Conservation (phyloP, 2,113 vertebrate species). For the Thamnaconus septentrionalis region DNA sequence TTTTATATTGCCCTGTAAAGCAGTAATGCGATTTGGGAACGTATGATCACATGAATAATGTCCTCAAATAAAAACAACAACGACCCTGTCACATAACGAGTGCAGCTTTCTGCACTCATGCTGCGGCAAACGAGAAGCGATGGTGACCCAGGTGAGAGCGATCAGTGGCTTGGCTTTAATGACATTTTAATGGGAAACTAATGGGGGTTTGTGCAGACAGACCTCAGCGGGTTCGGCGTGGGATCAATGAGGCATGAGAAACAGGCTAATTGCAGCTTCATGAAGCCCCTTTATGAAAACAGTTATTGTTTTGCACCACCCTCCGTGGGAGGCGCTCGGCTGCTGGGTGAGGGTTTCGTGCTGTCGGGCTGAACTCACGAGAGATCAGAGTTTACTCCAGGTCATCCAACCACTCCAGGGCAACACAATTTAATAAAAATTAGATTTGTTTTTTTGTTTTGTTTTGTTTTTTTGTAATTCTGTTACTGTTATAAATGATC, state of each 20-base stretch:
- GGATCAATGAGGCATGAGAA: constrained; percentile 54
- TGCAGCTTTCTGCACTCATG: constrained; percentile 10
- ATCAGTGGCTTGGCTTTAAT: constrained; percentile 45
- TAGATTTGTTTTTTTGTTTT: too few species aligned
- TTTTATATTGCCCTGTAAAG: too few species aligned
- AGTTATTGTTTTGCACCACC: constrained; percentile 43
- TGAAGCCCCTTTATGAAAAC: constrained; percentile 43
- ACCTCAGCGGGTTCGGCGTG: constrained; percentile 38
- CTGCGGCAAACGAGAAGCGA: constrained; percentile 24
- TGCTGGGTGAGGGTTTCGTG: constrained; percentile 1
- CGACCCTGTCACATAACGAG: too few species aligned
- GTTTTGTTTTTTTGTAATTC: too few species aligned
- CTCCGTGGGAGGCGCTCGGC: constrained; percentile 11
- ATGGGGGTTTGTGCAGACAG: constrained; percentile 45
- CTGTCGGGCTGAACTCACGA: constrained; percentile 12
- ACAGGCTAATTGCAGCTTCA: constrained; percentile 55
- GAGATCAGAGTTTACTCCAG: constrained; percentile 2
- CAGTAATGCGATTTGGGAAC: too few species aligned
- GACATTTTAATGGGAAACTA: constrained; percentile 56
- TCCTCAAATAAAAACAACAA: too few species aligned
- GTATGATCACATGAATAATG: too few species aligned
- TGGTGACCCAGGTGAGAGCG: constrained; percentile 50
- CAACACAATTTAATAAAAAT: too few species aligned
- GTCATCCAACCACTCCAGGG: neutral
- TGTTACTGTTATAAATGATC: too few species aligned